These are phyloP conservation scores for Dicrurus megarhynchus DNA, from an alignment of 2,113 vertebrate genomes.

Conservation along the genomic window DNA sequence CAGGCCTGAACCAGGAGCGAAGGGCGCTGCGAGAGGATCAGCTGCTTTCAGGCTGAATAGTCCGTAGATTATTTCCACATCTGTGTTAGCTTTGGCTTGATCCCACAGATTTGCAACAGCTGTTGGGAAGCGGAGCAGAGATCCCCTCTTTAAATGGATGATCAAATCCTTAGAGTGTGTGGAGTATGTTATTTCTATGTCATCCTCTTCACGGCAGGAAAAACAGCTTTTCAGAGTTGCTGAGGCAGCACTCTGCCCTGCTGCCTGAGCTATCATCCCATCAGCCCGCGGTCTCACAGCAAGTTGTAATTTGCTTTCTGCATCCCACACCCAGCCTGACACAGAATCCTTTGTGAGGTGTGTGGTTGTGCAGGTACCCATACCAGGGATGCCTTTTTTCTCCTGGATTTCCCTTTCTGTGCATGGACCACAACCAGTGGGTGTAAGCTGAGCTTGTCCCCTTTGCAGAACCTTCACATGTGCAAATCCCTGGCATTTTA, in stretches of 20 bases:
- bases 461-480: background rate
- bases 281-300: background rate
- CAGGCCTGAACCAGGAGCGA: background rate
- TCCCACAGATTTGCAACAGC: conserved; percentile 73
- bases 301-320: conserved; percentile 13
- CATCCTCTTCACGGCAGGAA: conserved; percentile 51
- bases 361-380: background rate
- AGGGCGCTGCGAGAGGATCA: background rate
- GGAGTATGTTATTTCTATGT: conserved; percentile 57
- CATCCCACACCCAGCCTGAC: background rate
- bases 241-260: conserved; percentile 41
- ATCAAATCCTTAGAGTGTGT: conserved; percentile 29
- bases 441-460: background rate
- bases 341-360: background rate
- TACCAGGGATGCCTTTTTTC: background rate
- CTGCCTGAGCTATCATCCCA: conserved; percentile 4
- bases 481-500: background rate
- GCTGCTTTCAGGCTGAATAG: conserved; percentile 46
- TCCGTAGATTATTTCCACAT: conserved; percentile 61
- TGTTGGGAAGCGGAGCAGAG: conserved; percentile 71
- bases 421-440: background rate
- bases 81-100: conserved; percentile 76
- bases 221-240: conserved; percentile 58
- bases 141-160: conserved; percentile 66
- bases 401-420: background rate